Base-by-base conservation (phyloP, 1,140 invertebrate genomes). In the Heliconius nattereri region DNA sequence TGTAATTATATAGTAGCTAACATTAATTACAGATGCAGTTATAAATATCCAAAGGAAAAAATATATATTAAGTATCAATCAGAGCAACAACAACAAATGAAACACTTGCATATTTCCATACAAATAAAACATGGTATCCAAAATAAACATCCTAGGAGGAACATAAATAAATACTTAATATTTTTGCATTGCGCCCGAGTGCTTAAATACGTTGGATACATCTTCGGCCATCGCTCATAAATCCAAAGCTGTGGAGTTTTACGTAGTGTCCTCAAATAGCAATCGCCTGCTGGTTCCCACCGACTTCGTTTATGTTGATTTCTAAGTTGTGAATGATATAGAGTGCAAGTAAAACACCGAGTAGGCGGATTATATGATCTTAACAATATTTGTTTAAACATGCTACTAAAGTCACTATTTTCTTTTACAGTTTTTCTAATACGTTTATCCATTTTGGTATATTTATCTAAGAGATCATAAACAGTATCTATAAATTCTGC, bases 101-200 rank as follows among this genome's bases (percentile, higher is more conserved):
- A 87, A 74, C 87, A 89, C 78, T 83, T 83, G 71, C 82, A 87
- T 32, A 87, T 60, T 75, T 82, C 80, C 37, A 89, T 40, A 57
- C 80, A 87, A 37, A 89, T 32, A 60, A 87, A 77, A 76, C 80
- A 85, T 7, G 87, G 87, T 49, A 83, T 83, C 83, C 85, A 88
- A 77, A 87, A 81, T 29, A 89, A 37, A 66, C 86, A 79, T 52
- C 83, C 85, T 16, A 85, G 70, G 3, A 83, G 71, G n/a, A 83
- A 83, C 76, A 86, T 79, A 8, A 85, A 40, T 35, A 81, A 71
- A 26, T 70, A 54, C 60, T 75, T 71, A 45, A 84, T 79, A 80
- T 85, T 85, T 35, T 60, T 84, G 77, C 83, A 85, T 19, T 78
- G 82, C 32, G 71, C 54, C 49, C 83, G 81, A 71, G 75, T 52